Evolutionary conservation across 2,888 invertebrate genomes (phyloP).

Genomic region (Cistogaster globosa): DNA sequence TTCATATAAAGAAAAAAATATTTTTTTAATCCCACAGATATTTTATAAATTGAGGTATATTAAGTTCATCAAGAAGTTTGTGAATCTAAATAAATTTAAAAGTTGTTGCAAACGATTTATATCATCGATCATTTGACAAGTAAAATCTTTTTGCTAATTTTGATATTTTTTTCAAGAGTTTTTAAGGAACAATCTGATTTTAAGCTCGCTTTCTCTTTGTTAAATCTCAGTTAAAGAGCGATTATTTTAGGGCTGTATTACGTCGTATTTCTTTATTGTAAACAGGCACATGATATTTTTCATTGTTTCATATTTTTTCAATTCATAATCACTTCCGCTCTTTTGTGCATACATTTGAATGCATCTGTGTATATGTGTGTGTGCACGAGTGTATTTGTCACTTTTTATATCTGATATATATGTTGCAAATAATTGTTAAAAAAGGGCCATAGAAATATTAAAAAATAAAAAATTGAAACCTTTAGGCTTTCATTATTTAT

Average conservation of each 20-base stretch:
- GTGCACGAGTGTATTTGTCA: background rate
- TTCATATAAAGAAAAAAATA: slow-evolving; percentile 33
- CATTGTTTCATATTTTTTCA: slow-evolving; percentile 33
- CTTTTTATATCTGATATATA: slow-evolving; percentile 16
- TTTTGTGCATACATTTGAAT: slow-evolving; percentile 26
- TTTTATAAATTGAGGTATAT: background rate
- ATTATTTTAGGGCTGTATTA: background rate
- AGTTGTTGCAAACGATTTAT: background rate
- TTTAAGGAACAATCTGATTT: too few relatives aligned
- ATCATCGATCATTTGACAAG: background rate
- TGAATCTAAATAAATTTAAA: background rate
- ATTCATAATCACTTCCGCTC: slow-evolving; percentile 67
- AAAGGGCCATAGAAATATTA: background rate
- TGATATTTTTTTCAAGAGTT: background rate
- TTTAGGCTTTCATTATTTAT: slow-evolving; percentile 53
- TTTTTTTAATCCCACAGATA: background rate
- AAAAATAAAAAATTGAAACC: slow-evolving; percentile 46
- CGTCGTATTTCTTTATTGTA: background rate
- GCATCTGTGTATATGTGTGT: background rate
- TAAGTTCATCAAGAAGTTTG: slow-evolving; percentile 13
- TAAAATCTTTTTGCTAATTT: background rate
- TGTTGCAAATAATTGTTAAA: slow-evolving; percentile 20
- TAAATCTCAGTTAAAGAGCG: background rate
- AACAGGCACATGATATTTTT: background rate
- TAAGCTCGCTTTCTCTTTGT: background rate